Evolutionary conservation across 2,797 vertebrate species (phyloP).

Genomic region (Danio albolineatus): DNA sequence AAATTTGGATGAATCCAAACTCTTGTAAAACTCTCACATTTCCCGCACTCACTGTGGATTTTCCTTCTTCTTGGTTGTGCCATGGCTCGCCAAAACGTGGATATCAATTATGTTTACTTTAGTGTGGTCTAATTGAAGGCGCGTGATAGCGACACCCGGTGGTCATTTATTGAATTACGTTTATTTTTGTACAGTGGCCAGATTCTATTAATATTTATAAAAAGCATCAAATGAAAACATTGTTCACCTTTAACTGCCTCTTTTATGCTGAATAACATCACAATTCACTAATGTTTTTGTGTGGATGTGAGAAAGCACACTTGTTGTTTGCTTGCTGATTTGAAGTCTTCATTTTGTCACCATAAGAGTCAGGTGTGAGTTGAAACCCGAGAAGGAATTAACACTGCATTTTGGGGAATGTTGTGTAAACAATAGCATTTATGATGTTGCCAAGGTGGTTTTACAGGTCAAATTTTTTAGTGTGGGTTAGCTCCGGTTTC

Average conservation of each 20-base stretch:
- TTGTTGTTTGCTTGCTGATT: neutral
- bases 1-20: too few relatives aligned
- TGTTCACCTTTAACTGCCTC: neutral
- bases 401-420: conserved; percentile 9
- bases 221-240: neutral
- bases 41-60: too few relatives aligned
- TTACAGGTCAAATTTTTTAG: neutral
- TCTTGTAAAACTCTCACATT: too few relatives aligned
- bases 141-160: too few relatives aligned
- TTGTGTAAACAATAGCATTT: neutral
- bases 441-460: neutral
- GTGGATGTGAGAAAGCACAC: neutral
- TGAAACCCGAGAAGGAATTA: neutral
- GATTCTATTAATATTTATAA: too few relatives aligned
- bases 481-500: too few relatives aligned
- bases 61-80: too few relatives aligned
- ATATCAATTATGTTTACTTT: too few relatives aligned
- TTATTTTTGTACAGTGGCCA: too few relatives aligned
- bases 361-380: neutral
- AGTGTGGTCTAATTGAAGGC: too few relatives aligned
- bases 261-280: neutral
- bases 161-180: too few relatives aligned
- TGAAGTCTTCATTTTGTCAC: neutral
- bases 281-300: neutral
- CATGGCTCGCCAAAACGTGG: too few relatives aligned